Evolutionary conservation across 1,140 invertebrate species (phyloP), one percentile per base, ranked within the genome.

Genomic region (Nebria ingens): DNA sequence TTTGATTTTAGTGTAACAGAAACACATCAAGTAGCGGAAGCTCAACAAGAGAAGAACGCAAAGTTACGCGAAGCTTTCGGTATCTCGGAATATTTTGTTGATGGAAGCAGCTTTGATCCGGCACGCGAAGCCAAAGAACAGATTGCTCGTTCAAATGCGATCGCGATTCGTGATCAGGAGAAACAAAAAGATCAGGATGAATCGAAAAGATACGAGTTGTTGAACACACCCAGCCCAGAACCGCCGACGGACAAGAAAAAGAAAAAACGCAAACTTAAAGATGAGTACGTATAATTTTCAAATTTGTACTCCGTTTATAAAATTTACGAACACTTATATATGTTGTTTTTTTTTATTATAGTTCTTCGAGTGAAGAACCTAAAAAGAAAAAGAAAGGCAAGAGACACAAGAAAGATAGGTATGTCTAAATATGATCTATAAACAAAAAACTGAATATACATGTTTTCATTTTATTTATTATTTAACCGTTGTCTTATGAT

Each of bases 1-100:
- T 64, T 70, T 51, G 65, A 55, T 79, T 80, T 4, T 71, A 94
- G 91, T 74, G 90, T 91, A 19, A 89, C 88, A 54, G 93, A 97
- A 66, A 96, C 91, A 45, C 94, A 98, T 76, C 90, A 96, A 70
- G 83, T 96, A 55, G 93, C 94, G 1, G 91, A 94, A 72, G 93
- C 93, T n/a, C 93, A 96, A 68, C 87, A 92, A 67, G 88, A 94
- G 65, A 97, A 97, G 72, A 98, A 98, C 79, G 89, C 87, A 4
- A 84, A 85, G 52, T 74, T 97, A 52, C 83, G 92, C 45, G 89
- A 93, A 68, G 94, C 94, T 0, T 97, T 98, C 71, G 93, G 94
- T 50, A 93, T 98, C 59, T 90, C 89, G 21, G 87, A 92, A 58
- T 85, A 86, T 64, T 98, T 96, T 75, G 87, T 94, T 12, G 93